Evolutionary conservation across 1,140 invertebrate genomes (phyloP), one percentile per base, ranked within the genome.

Genomic region (Rhyacophila brunnea): DNA sequence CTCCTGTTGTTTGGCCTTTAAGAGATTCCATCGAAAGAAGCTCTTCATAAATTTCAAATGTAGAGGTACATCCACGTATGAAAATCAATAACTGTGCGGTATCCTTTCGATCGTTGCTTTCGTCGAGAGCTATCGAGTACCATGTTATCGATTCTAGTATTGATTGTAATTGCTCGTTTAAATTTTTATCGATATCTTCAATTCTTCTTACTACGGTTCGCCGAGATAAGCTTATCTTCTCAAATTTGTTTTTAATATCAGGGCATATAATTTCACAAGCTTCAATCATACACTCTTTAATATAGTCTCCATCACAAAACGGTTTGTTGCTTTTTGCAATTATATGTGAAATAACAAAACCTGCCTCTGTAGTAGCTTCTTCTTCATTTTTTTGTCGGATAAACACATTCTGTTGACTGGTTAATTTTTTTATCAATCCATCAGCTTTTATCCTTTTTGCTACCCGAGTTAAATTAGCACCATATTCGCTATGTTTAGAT

Each of bases 251-350:
- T 20, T 47, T 47, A 47, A 47, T n/a, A n/a, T n/a, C n/a, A n/a
- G n/a, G n/a, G 45, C 45, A 47, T 47, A 47, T 47, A 47, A 47
- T 47, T 47, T 18, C 45, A 47, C 45, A 18, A 47, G 45, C 45
- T 47, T 47, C 45, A 47, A 14, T 47, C 11, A 47, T 20, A 18
- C 10, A 14, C 14, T 44, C 14, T 6, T 44, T 44, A 7, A 7
- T 35, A 7, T 35, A 7, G 6, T 35, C 6, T 6, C 34, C n/a
- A 35, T 35, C n/a, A 35, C n/a, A n/a, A n/a, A n/a, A n/a, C n/a
- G n/a, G n/a, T n/a, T n/a, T n/a, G n/a, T n/a, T n/a, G n/a, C n/a
- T 7, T 7, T 35, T 6, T 6, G 6, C n/a, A 7, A n/a, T 35
- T 7, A 6, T 7, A 7, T 6, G 34, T n/a, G 6, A 35, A 6